phyloP scores from a whole-genome alignment of 2,113 vertebrate genomes.

The Lucifuga dentata region DNA sequence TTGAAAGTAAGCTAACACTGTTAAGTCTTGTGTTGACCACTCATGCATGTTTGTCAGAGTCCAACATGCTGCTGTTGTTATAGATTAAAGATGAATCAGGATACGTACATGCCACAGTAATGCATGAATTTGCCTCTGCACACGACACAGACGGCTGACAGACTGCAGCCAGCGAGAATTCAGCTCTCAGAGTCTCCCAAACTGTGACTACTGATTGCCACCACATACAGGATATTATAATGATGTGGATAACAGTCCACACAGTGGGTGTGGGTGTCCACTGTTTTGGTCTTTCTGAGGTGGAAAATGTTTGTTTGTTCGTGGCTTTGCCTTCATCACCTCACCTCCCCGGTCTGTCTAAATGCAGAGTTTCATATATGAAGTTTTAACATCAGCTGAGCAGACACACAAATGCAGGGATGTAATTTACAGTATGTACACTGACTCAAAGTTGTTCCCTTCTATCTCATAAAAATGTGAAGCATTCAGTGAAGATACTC shows the following conservation, averaged over 20 bases:
- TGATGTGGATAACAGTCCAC: background rate
- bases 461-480: constrained; percentile 8
- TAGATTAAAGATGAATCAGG: constrained; percentile 28
- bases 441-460: constrained; percentile 29
- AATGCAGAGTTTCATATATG: background rate
- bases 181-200: no score
- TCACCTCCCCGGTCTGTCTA: background rate
- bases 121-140: constrained; percentile 21
- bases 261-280: background rate
- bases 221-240: no score
- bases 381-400: background rate
- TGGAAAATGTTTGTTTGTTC: constrained; percentile 19
- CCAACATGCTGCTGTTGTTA: constrained; percentile 50
- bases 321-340: background rate
- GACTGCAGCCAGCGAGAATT: no score
- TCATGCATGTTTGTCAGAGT: constrained; percentile 52
- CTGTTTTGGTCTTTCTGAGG: background rate
- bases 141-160: constrained; percentile 29
- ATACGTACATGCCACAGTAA: constrained; percentile 52
- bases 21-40: constrained; percentile 13
- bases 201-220: no score
- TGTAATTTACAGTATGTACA: constrained; percentile 46
- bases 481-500: no score
- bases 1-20: constrained; percentile 57
- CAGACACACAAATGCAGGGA: constrained; percentile 29